phyloP scores from a whole-genome alignment of 2,113 vertebrate genomes.

The Pantherophis guttatus region DNA sequence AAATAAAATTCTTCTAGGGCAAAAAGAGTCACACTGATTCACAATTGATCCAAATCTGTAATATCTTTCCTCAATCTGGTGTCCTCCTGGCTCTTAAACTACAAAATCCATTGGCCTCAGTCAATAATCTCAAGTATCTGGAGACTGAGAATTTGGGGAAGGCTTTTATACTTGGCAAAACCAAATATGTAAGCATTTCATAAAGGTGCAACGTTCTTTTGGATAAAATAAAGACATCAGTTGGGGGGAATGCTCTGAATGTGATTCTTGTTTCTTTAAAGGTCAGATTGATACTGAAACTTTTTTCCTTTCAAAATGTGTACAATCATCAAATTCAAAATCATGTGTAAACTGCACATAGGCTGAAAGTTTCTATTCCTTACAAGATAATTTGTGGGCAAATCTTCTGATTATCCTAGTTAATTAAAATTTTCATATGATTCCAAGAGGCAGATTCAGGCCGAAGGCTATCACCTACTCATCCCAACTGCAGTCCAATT shows the following conservation, averaged over 20 bases:
- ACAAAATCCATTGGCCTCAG: neutral
- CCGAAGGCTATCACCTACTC: neutral
- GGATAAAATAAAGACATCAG: neutral
- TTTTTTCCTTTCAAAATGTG: neutral
- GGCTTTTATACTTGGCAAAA: neutral
- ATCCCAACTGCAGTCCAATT: neutral
- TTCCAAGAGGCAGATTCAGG: neutral
- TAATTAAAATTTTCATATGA: neutral
- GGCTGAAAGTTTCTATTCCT: neutral
- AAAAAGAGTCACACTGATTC: neutral
- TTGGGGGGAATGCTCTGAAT: neutral
- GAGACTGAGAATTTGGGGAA: neutral
- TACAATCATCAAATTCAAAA: neutral
- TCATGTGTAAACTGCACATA: neutral
- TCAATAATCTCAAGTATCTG: neutral
- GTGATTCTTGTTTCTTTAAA: neutral
- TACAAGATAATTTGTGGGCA: neutral
- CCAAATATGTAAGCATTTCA: neutral
- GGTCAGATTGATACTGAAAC: neutral
- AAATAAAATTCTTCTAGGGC: neutral
- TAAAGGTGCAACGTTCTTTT: neutral
- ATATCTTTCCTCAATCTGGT: neutral
- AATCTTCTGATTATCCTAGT: neutral
- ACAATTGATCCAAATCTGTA: neutral
- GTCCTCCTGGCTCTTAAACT: neutral